Evolutionary conservation across 2,888 invertebrate genomes (phyloP).

Genomic region (Xylocampa areola): DNA sequence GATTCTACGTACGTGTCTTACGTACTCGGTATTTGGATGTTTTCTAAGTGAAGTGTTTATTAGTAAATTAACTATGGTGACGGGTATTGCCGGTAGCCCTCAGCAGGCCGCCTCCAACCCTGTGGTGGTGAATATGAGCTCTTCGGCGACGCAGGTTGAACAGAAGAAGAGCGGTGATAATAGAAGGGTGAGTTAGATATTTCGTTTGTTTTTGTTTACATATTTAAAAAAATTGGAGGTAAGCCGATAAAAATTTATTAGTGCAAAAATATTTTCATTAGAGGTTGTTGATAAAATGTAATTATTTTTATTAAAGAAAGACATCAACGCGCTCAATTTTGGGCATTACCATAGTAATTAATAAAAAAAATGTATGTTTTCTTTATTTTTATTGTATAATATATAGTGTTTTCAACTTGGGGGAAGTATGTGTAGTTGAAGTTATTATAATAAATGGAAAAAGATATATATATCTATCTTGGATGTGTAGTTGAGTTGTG

Average conservation of each 20-base stretch:
- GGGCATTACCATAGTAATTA: too few relatives aligned
- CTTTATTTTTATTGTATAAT: background rate
- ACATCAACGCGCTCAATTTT: conserved; percentile 67
- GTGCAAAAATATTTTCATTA: conserved; percentile 3
- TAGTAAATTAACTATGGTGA: conserved; percentile 83
- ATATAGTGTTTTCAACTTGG: background rate
- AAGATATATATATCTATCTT: too few relatives aligned
- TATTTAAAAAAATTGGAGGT: too few relatives aligned
- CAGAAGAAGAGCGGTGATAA: conserved; percentile 82
- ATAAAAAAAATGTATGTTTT: background rate
- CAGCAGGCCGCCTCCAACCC: conserved; percentile 73
- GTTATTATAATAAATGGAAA: too few relatives aligned
- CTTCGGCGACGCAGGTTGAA: conserved; percentile 67
- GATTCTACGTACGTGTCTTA: conserved; percentile 60
- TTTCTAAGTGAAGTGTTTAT: conserved; percentile 57
- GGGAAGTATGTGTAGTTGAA: too few relatives aligned
- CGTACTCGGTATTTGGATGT: conserved; percentile 45
- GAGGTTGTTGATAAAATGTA: background rate
- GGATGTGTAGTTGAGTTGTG: too few relatives aligned
- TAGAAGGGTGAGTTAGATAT: conserved; percentile 78
- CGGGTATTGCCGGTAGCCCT: conserved; percentile 77
- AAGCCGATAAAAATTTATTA: too few relatives aligned
- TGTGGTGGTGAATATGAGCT: conserved; percentile 70
- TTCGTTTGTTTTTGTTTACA: conserved; percentile 29
- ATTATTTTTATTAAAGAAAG: conserved; percentile 58